Percentiles rank a stretch among this genome's conserved stretches.
Conservation (phyloP, 2,888 invertebrate species). For the Junonia oenone region DNA sequence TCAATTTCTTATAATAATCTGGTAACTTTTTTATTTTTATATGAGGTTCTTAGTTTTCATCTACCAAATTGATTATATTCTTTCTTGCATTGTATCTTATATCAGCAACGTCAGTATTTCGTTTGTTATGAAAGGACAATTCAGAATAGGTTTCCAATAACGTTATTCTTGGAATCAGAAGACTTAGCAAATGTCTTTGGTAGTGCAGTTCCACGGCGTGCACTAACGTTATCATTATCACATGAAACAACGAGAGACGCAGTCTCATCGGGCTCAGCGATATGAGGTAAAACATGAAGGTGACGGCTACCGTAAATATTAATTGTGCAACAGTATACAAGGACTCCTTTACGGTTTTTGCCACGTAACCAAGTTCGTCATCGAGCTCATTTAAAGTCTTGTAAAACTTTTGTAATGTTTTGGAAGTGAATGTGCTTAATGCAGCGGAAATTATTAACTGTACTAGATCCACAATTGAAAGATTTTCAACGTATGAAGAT, state of each 20-base stretch:
- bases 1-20: not conserved
- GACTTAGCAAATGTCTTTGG: conserved; percentile 22
- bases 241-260: not conserved
- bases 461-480: not conserved
- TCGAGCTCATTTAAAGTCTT: conserved; percentile 26
- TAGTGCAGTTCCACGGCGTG: conserved; percentile 21
- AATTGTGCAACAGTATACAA: conserved; percentile 30
- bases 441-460: too few species aligned
- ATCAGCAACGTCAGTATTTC: not conserved
- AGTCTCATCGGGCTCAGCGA: not conserved
- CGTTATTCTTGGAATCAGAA: conserved; percentile 16
- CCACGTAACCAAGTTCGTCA: conserved; percentile 16
- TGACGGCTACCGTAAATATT: not conserved
- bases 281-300: not conserved
- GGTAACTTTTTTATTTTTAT: not conserved
- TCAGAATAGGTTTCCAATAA: not conserved
- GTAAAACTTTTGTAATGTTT: conserved; percentile 24
- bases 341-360: not conserved
- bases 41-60: not conserved
- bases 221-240: conserved; percentile 1
- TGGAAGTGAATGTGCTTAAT: conserved; percentile 12
- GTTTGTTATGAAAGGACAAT: conserved; percentile 9
- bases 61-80: not conserved
- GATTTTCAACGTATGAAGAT: too few species aligned
- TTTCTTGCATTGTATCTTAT: not conserved